phyloP scores from a whole-genome alignment of 2,797 vertebrate species.

The Phoeniculus purpureus region DNA sequence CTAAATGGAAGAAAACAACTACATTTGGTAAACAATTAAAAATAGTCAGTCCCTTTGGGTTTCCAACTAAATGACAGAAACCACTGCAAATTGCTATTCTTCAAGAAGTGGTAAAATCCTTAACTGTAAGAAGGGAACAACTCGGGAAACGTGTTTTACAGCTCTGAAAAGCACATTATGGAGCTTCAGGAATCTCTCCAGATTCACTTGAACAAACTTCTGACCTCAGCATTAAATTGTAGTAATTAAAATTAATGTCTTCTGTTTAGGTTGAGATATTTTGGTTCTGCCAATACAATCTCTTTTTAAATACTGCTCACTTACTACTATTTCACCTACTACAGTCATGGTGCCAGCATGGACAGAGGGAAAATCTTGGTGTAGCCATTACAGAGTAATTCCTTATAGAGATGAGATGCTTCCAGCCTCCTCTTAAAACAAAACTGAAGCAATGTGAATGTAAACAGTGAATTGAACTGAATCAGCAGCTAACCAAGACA shows the following conservation, averaged over 20 bases:
- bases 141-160: not conserved
- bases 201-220: not conserved
- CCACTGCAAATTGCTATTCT: not conserved
- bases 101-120: not conserved
- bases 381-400: not conserved
- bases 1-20: not conserved
- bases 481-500: not conserved
- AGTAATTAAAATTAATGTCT: not conserved
- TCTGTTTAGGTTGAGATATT: not conserved
- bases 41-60: not conserved
- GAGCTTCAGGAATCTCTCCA: not conserved
- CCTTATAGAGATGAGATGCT: not conserved
- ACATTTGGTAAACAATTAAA: not conserved
- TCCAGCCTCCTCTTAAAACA: not conserved
- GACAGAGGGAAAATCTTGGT: not conserved
- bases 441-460: not conserved
- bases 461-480: not conserved
- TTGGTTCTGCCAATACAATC: not conserved
- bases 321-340: not conserved
- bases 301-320: not conserved
- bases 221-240: not conserved
- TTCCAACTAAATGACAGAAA: not conserved
- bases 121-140: not conserved
- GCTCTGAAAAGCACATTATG: not conserved
- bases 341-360: not conserved